Conservation (phyloP, 2,888 invertebrate genomes). For the Drosophila macrospina region DNA sequence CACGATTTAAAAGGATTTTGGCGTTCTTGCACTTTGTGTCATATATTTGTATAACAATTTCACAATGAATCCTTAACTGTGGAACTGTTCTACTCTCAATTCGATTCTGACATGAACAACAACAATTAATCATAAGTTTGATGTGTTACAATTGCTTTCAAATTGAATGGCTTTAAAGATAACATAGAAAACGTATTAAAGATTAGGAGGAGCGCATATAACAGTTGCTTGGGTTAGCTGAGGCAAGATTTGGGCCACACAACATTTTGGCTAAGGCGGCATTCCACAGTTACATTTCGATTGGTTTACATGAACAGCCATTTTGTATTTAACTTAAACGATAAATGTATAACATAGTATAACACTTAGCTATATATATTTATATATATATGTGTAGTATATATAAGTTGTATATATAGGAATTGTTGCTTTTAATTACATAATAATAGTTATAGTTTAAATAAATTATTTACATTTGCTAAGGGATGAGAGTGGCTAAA, state of each 20-base stretch:
- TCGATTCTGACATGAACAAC: not conserved
- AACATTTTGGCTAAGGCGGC: constrained; percentile 44
- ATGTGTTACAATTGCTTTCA: not conserved
- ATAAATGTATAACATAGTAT: constrained; percentile 24
- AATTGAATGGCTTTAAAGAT: not conserved
- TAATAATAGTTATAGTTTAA: constrained; percentile 22
- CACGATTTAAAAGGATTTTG: not conserved
- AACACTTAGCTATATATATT: constrained; percentile 52
- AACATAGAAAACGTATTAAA: constrained; percentile 1
- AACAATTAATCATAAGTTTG: not conserved
- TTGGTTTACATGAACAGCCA: constrained; percentile 47
- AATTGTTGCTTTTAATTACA: constrained; percentile 31
- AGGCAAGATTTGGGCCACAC: constrained; percentile 48
- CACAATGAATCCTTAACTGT: constrained; percentile 1
- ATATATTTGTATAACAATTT: constrained; percentile 2
- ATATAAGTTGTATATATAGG: constrained; percentile 36
- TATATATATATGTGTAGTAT: constrained; percentile 10
- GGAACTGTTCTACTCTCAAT: not conserved
- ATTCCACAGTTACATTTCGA: constrained; percentile 26
- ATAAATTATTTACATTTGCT: constrained; percentile 56
- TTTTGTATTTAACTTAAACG: constrained; percentile 29
- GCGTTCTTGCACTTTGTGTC: not conserved
- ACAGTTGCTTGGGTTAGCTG: constrained; percentile 39
- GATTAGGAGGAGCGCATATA: constrained; percentile 31
- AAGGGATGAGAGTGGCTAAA: constrained; percentile 47